Percentiles rank a stretch among this genome's conserved stretches.
Evolutionary conservation across 2,888 invertebrate species (phyloP).

Genomic region (Myopa testacea): DNA sequence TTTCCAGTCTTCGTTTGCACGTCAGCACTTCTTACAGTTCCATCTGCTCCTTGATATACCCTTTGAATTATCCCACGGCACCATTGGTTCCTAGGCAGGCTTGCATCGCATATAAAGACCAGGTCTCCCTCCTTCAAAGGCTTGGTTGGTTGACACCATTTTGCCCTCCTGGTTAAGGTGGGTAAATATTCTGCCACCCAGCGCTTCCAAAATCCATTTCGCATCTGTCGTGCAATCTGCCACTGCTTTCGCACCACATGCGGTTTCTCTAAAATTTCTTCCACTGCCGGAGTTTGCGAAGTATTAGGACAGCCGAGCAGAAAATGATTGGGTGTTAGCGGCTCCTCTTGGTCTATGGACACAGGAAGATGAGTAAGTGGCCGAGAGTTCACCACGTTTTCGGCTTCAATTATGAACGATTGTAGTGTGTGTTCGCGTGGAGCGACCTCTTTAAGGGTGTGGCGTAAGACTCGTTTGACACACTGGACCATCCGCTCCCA

Average conservation of each 20-base stretch:
- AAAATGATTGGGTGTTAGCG: slow-evolving; percentile 17
- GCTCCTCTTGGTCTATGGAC: neutral
- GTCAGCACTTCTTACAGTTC: slow-evolving; percentile 48
- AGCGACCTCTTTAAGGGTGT: slow-evolving; percentile 12
- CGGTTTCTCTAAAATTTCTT: neutral
- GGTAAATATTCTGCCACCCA: neutral
- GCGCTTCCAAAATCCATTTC: neutral
- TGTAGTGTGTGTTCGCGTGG: slow-evolving; percentile 4
- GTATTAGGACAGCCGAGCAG: neutral
- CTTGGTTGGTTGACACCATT: slow-evolving; percentile 2
- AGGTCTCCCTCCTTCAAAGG: neutral
- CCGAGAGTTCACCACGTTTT: slow-evolving; percentile 2
- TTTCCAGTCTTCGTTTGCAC: slow-evolving; percentile 48
- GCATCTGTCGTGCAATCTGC: slow-evolving; percentile 1
- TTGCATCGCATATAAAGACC: neutral
- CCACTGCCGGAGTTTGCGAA: neutral
- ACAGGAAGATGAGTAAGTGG: slow-evolving; percentile 15
- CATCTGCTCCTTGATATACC: slow-evolving; percentile 48
- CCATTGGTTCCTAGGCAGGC: neutral
- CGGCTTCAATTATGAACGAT: slow-evolving; percentile 13
- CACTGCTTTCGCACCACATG: slow-evolving; percentile 9
- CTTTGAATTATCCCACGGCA: slow-evolving; percentile 45
- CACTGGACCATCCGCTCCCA: slow-evolving; percentile 44
- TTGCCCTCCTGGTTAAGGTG: slow-evolving; percentile 29
- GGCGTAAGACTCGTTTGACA: neutral